Evolutionary conservation across 1,140 invertebrate genomes (phyloP), one percentile per base, ranked within the genome.

Genomic region (Drosophila tsacasi): DNA sequence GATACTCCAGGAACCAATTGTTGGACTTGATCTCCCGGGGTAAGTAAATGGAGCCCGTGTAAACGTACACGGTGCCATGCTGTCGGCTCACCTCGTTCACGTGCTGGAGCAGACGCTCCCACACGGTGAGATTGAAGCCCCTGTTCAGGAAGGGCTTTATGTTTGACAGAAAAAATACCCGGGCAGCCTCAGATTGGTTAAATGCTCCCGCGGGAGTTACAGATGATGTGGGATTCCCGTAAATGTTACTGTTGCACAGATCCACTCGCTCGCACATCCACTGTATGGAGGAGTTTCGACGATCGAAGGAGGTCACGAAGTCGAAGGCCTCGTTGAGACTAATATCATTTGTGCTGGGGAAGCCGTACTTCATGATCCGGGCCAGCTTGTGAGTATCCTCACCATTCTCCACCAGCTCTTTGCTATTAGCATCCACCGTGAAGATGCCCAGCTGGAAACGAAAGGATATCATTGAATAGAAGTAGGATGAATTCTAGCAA

Each of bases 181-280:
- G 96, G 0, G 78, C 60, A 2, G 84, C 77, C 55, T 89, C 84
- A 25, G 84, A 78, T 19, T 89, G 80, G n/a, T 73, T 49, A 6
- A 69, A 76, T 8, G 40, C 30, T 25, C 37, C n/a, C n/a, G 27
- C 32, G 5, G 52, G 3, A 1, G 21, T 1, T 15, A 68, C 3
- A 0, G 23, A 58, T 30, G 37, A 44, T 47, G 37, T 25, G 27
- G 98, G 27, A 13, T 50, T 61, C 1, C 23, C 64, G 7, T 68
- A 54, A 17, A 54, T 8, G 0, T 10, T 3, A 1, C 5, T 6
- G 12, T 21, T 19, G 8, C 19, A 21, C 7, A 47, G 5, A 2
- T 83, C 73, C 2, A 99, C 93, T 92, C 99, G 98, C 93, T 99
- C 99, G 93, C 99, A 98, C 8, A 99, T 98, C 99, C 99, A 99